Evolutionary conservation across 2,113 vertebrate species (phyloP).

Genomic region (Rhea pennata): DNA sequence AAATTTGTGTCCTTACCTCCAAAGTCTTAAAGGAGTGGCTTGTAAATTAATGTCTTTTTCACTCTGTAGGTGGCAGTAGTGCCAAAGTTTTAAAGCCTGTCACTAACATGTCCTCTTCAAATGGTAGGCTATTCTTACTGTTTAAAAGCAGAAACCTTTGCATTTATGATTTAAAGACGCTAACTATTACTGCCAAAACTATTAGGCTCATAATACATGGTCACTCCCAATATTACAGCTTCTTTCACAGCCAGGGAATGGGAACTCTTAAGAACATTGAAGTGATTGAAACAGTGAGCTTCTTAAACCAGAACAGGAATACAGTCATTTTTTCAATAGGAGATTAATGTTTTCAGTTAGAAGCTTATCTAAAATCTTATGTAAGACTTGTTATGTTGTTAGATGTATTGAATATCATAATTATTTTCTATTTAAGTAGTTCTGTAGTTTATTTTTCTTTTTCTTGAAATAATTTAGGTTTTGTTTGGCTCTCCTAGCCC

Average conservation of each 20-base stretch:
- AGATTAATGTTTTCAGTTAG: neutral
- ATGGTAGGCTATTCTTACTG: neutral
- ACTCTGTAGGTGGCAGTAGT: slow-evolving; percentile 57
- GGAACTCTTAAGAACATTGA: neutral
- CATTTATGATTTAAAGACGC: neutral
- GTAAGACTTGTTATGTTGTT: neutral
- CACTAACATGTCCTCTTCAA: neutral
- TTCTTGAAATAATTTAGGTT: neutral
- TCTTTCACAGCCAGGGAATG: neutral
- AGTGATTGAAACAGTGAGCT: neutral
- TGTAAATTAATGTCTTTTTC: neutral
- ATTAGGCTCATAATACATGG: neutral
- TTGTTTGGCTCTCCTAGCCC: neutral
- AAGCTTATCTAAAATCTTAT: neutral
- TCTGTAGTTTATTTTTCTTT: neutral
- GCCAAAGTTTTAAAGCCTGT: neutral
- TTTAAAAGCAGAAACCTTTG: neutral
- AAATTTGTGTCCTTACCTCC: neutral
- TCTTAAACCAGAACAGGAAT: neutral
- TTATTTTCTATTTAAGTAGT: neutral
- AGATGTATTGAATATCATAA: neutral
- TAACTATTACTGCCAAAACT: neutral
- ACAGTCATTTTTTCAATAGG: neutral
- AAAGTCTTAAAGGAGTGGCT: neutral
- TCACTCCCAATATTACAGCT: neutral